Evolutionary conservation across 2,113 vertebrate species (phyloP).

Genomic region (Pomatorhinus ruficollis): DNA sequence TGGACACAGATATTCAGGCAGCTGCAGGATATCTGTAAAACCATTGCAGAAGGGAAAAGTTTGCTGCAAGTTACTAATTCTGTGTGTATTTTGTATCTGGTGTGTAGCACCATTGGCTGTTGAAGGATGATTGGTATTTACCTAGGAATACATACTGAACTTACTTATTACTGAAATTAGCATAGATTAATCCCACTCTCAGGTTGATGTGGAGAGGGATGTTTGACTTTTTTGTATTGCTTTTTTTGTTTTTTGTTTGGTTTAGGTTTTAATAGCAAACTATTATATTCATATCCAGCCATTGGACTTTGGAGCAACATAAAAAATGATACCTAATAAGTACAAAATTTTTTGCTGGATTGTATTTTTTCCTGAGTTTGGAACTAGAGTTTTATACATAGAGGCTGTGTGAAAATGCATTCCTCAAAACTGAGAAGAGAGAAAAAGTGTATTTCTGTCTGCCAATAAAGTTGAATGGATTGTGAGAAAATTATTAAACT

Average conservation of each 20-base stretch:
- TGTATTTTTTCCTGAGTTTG: neutral
- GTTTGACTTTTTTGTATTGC: neutral
- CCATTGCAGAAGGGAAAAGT: neutral
- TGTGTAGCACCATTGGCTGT: neutral
- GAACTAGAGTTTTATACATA: neutral
- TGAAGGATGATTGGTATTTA: neutral
- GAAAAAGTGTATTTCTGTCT: neutral
- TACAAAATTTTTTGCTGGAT: neutral
- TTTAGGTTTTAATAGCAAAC: neutral
- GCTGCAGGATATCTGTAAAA: neutral
- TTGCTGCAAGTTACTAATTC: neutral
- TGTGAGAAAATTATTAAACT: neutral
- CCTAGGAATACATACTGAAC: neutral
- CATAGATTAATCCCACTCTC: rapidly evolving
- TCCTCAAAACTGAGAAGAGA: neutral
- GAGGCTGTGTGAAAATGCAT: neutral
- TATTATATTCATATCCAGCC: neutral
- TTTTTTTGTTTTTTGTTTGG: neutral
- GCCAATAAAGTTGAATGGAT: neutral
- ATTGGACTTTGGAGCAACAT: neutral
- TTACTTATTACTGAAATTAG: neutral
- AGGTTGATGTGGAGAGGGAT: neutral
- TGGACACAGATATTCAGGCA: neutral
- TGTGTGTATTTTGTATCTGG: neutral
- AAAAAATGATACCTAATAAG: neutral